Evolutionary conservation across 1,140 invertebrate species (phyloP).

Genomic region (Cephus cinctus): DNA sequence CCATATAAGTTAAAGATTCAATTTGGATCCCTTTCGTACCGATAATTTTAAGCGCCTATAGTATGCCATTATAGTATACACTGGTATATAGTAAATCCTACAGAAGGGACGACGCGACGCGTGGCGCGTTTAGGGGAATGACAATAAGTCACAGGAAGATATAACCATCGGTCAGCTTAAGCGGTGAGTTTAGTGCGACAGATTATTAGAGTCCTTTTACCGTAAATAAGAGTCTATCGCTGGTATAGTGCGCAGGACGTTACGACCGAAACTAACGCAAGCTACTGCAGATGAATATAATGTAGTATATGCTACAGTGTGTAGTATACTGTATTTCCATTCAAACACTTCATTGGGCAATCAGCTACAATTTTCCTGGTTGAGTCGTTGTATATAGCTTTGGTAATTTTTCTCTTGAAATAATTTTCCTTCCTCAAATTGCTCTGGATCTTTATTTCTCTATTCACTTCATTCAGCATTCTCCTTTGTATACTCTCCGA

Average conservation of each 20-base stretch:
- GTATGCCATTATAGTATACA: too few species aligned
- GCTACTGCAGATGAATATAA: too few species aligned
- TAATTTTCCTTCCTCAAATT: too few species aligned
- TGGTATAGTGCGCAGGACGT: background rate
- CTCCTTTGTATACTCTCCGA: too few species aligned
- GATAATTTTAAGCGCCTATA: too few species aligned
- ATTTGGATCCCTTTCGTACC: too few species aligned
- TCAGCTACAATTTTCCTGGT: background rate
- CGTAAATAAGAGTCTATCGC: slow-evolving; percentile 6
- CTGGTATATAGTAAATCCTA: too few species aligned
- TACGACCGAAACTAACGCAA: background rate
- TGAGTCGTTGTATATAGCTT: background rate
- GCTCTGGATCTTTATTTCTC: too few species aligned
- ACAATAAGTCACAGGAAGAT: background rate
- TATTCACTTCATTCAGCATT: too few species aligned
- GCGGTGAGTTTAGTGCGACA: slow-evolving; percentile 1
- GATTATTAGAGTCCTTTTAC: slow-evolving; percentile 6
- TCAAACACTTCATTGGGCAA: background rate
- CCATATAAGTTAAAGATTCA: too few species aligned
- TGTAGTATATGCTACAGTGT: background rate
- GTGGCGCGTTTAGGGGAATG: too few species aligned
- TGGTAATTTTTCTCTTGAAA: background rate
- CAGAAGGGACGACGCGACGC: too few species aligned
- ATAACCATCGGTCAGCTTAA: slow-evolving; percentile 5
- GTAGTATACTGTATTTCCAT: background rate